phyloP scores from a whole-genome alignment of 2,113 vertebrate species.

The Mastomys natalensis region DNA sequence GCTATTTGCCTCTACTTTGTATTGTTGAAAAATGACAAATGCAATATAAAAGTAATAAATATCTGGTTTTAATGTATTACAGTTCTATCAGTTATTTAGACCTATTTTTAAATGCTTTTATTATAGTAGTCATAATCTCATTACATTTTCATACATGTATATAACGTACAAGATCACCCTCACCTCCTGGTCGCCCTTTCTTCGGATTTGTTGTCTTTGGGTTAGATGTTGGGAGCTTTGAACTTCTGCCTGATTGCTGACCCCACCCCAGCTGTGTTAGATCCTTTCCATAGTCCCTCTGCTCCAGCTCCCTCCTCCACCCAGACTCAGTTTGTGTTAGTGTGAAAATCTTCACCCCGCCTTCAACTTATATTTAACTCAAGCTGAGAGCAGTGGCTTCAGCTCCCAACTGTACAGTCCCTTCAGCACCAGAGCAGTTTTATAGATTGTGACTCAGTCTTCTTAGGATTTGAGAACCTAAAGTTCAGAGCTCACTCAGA shows the following conservation, averaged over 20 bases:
- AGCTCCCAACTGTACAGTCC: background rate
- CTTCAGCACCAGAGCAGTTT: background rate
- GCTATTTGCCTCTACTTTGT: conserved; percentile 81
- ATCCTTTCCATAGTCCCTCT: background rate
- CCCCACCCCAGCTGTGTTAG: background rate
- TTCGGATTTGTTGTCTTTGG: background rate
- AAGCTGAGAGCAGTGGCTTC: background rate
- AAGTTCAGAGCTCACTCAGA: background rate
- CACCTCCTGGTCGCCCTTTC: too few species aligned
- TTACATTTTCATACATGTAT: background rate
- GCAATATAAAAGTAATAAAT: conserved; percentile 62
- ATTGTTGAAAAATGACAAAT: conserved; percentile 74
- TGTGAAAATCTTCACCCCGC: background rate
- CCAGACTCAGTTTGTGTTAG: background rate
- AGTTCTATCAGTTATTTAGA: conserved; percentile 54
- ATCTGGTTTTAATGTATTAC: conserved; percentile 60
- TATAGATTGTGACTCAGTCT: background rate
- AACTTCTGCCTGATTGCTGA: background rate
- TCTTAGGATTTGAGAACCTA: background rate
- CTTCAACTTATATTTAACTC: background rate
- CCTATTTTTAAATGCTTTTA: background rate
- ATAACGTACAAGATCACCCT: background rate
- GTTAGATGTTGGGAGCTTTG: background rate
- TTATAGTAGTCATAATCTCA: background rate
- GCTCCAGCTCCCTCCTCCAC: background rate